A percentile compares a stretch with the other conserved stretches of the same genome.
These are phyloP conservation scores for Metaphire vulgaris DNA, from an alignment of 1,140 invertebrate species.

Conservation along the genomic window DNA sequence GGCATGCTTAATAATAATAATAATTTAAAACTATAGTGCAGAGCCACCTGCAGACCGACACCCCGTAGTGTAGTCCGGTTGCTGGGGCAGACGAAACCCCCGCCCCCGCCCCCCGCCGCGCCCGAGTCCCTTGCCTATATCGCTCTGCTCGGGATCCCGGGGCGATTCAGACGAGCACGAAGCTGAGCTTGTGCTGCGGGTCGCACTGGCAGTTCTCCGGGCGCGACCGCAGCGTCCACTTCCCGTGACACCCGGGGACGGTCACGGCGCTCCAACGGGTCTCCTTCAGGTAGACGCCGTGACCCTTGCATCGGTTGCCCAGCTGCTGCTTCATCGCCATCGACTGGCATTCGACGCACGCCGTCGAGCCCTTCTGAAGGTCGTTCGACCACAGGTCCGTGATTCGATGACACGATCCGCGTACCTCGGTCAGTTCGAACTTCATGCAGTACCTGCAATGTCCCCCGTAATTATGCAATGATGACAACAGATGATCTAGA, in stretches of 20 bases:
- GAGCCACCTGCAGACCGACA: no score
- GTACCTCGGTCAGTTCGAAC: constrained; percentile 35
- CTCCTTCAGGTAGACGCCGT: constrained; percentile 37
- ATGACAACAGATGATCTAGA: no score
- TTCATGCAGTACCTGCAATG: constrained; percentile 41
- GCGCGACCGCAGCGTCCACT: constrained; percentile 40
- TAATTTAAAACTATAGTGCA: no score
- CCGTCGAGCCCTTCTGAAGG: constrained; percentile 35
- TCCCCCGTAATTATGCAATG: no score
- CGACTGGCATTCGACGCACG: constrained; percentile 48
- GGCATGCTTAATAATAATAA: no score
- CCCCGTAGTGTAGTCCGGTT: no score
- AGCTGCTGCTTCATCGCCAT: constrained; percentile 44
- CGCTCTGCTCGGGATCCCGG: no score
- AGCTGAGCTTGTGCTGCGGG: constrained; percentile 31
- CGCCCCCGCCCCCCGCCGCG: no score
- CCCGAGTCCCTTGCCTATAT: no score
- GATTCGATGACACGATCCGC: constrained; percentile 18
- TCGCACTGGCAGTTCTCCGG: constrained; percentile 36
- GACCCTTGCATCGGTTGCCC: constrained; percentile 44
- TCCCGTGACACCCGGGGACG: constrained; percentile 43
- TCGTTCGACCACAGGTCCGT: constrained; percentile 36
- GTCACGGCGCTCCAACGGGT: constrained; percentile 46
- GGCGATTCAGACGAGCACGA: no score
- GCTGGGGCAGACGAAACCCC: no score